Conservation (phyloP, 2,888 invertebrate genomes). For the Anagyrus pseudococci region DNA sequence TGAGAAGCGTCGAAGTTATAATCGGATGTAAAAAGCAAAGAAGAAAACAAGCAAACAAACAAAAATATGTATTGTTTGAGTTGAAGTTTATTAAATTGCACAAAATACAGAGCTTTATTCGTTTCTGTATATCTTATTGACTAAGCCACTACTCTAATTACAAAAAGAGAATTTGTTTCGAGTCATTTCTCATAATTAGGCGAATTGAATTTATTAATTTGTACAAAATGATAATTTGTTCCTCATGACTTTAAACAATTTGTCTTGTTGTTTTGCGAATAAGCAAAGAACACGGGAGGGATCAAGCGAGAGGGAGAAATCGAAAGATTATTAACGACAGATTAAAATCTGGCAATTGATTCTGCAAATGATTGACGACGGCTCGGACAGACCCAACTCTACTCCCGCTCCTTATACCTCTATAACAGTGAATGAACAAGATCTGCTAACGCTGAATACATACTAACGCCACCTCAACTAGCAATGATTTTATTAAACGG, state of each 20-base stretch:
- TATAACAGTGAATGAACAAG: slow-evolving; percentile 24
- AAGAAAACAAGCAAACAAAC: too few relatives aligned
- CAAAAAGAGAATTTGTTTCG: too few relatives aligned
- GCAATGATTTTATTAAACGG: too few relatives aligned
- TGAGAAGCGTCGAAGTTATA: too few relatives aligned
- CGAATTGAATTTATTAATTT: slow-evolving; percentile 28
- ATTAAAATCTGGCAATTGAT: too few relatives aligned
- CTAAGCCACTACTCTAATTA: too few relatives aligned
- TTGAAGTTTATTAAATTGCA: slow-evolving; percentile 19
- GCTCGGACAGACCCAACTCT: slow-evolving; percentile 29
- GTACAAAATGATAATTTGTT: slow-evolving; percentile 2
- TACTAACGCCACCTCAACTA: slow-evolving; percentile 13
- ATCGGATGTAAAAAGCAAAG: too few relatives aligned
- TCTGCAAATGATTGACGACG: slow-evolving; percentile 31
- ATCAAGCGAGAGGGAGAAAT: neutral
- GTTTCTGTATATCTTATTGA: slow-evolving; percentile 17
- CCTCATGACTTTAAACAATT: slow-evolving; percentile 19
- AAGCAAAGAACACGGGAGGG: too few relatives aligned
- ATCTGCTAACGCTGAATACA: slow-evolving; percentile 27
- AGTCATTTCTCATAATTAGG: too few relatives aligned
- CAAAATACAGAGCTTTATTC: slow-evolving; percentile 10
- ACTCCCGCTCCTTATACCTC: slow-evolving; percentile 25
- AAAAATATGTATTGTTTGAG: slow-evolving; percentile 21
- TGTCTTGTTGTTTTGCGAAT: too few relatives aligned
- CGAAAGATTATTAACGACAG: slow-evolving; percentile 14